Conservation (phyloP, 1,140 invertebrate genomes). For the Dufourea novaeangliae region DNA sequence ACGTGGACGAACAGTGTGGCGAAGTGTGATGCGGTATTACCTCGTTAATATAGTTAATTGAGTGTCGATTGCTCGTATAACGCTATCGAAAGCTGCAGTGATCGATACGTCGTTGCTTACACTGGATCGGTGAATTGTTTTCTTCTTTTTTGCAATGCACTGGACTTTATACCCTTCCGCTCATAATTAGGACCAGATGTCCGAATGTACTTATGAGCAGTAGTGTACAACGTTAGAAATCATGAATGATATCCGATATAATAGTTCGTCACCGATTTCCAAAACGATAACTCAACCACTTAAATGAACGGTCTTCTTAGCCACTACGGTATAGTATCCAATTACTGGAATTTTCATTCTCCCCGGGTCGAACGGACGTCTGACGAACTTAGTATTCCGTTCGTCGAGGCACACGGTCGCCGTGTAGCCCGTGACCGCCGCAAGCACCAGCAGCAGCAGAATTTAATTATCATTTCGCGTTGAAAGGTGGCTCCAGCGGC, state of each 20-base stretch:
- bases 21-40: too few species aligned
- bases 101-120: too few species aligned
- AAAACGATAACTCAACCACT: slow-evolving; percentile 32
- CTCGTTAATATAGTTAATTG: too few species aligned
- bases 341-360: slow-evolving; percentile 37
- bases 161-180: too few species aligned
- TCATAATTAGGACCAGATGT: too few species aligned
- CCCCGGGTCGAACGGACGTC: not conserved
- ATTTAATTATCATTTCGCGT: slow-evolving; percentile 38
- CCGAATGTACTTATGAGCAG: too few species aligned
- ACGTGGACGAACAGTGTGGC: too few species aligned
- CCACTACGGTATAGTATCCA: slow-evolving; percentile 15
- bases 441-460: not conserved
- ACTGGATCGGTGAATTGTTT: too few species aligned
- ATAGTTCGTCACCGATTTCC: not conserved
- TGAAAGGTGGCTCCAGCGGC: not conserved
- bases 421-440: not conserved
- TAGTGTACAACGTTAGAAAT: not conserved
- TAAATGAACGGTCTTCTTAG: slow-evolving; percentile 25
- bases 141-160: too few species aligned
- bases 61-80: too few species aligned
- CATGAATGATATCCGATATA: not conserved
- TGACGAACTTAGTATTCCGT: slow-evolving; percentile 10
- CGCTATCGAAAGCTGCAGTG: too few species aligned
- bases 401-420: not conserved